Base-by-base conservation (phyloP, 30 jellyfish, hydroid and myxozoan species). In the Pseudorhiza aurosa region DNA sequence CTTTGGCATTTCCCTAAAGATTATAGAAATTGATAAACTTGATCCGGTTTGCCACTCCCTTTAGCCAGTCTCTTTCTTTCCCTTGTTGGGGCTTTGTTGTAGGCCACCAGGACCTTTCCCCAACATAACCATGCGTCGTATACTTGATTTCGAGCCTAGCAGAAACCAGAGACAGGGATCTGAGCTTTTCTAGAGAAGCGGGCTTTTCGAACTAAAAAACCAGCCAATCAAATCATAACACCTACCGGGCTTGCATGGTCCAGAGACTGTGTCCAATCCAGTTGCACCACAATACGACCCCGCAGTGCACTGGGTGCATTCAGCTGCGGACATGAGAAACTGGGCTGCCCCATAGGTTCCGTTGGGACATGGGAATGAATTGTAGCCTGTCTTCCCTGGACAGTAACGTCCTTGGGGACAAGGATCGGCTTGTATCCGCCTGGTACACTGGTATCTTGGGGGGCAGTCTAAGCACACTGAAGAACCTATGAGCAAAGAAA, bases 231-330 rank as follows among this genome's bases (percentile, higher is more conserved):
- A 11, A 22, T 53, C 8, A 8, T 53, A 30, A 32, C 21, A 31
- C 77, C 10, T 75, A 85, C 96, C 99, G 19, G 97, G 91, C 45
- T 71, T 81, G 82, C 99, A 93, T 14, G 68, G 85, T 11, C 95
- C 97, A 7, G 95, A 75, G 11, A 91, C 96, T 42, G 45, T 45
- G 33, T 76, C 81, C 50, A 85, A 45, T 15, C 96, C 99, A 42
- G 97, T 82, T 29, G 85, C 91, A 42, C 87, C 81, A 65, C 99
- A 93, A 68, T 62, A 93, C 0, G 80, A 74, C 7, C 99, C 99
- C 51, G 88, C 97, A 17, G 97, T 85, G 47, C 99, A 93, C 67
- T 86, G 93, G n/a, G 96, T 57, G 40, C 99, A 93, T 50, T 93
- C 87, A 0, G 85, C 18, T 42, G 51, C 65, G 37, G 45, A 12